These are phyloP conservation scores for Augochlorella aurata DNA, from an alignment of 2,888 invertebrate species.

Conservation along the genomic window DNA sequence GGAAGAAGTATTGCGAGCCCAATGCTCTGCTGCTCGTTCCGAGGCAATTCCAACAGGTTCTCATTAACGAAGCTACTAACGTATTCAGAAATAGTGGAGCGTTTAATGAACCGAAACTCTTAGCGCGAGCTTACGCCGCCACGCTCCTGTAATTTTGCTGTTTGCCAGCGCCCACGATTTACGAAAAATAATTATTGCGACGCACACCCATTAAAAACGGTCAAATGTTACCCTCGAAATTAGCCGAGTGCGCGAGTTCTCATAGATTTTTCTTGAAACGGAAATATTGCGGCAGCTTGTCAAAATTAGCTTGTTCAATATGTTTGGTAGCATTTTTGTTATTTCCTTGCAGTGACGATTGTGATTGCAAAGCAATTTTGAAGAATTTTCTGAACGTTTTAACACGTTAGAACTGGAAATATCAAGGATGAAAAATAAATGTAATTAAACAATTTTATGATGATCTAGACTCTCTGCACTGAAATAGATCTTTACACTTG, in stretches of 20 bases:
- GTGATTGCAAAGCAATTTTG: too few species aligned
- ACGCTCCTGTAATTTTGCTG: neutral
- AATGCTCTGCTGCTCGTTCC: slow-evolving; percentile 8
- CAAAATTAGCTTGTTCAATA: neutral
- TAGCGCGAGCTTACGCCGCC: neutral
- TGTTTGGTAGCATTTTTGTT: neutral
- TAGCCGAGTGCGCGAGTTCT: neutral
- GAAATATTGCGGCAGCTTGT: neutral
- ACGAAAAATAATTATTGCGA: neutral
- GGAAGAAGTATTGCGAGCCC: slow-evolving; percentile 20
- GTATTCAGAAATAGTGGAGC: slow-evolving; percentile 10
- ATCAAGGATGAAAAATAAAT: too few species aligned
- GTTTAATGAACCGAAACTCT: slow-evolving; percentile 1
- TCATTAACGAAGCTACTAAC: neutral
- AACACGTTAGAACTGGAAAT: too few species aligned
- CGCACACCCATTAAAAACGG: neutral
- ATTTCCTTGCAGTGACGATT: neutral
- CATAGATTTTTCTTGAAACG: neutral
- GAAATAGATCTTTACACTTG: too few species aligned
- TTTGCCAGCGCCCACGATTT: neutral
- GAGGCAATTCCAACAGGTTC: slow-evolving; percentile 34
- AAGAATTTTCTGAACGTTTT: too few species aligned
- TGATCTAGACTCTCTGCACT: too few species aligned
- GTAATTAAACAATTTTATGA: too few species aligned
- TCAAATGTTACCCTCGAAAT: neutral